These are phyloP conservation scores for Neria commutata DNA, from an alignment of 2,888 invertebrate species.

Conservation along the genomic window DNA sequence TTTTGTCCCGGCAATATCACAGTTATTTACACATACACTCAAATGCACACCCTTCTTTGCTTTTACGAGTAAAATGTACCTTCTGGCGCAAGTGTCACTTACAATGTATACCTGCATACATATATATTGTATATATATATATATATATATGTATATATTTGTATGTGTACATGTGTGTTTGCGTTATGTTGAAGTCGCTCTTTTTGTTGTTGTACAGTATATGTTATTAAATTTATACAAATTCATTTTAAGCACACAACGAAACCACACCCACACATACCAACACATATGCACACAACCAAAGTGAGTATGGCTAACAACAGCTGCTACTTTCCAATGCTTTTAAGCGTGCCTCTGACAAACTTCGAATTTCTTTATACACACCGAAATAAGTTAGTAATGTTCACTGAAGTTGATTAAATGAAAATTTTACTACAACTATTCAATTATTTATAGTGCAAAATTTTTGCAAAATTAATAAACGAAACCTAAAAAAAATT, in stretches of 20 bases:
- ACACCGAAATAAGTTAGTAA: too few species aligned
- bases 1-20: not conserved
- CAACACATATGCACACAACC: constrained; percentile 31
- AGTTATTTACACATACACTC: not conserved
- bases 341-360: too few species aligned
- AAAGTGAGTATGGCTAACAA: too few species aligned
- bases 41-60: not conserved
- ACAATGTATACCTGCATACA: constrained; percentile 41
- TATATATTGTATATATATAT: constrained; percentile 15
- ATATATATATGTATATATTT: constrained; percentile 4
- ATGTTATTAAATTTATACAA: constrained; percentile 53
- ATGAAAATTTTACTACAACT: too few species aligned
- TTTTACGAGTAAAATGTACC: not conserved
- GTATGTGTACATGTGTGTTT: constrained; percentile 13
- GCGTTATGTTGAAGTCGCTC: too few species aligned
- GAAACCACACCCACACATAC: constrained; percentile 4
- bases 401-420: too few species aligned
- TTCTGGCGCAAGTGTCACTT: not conserved
- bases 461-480: too few species aligned
- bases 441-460: too few species aligned
- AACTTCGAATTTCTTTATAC: too few species aligned
- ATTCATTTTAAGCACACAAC: constrained; percentile 39
- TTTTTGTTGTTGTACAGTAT: constrained; percentile 34
- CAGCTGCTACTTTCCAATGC: too few species aligned
- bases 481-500: too few species aligned